A percentile compares a stretch with the other conserved stretches of the same genome.
Evolutionary conservation across 2,797 vertebrate genomes (phyloP).

Genomic region (Tinamus major): DNA sequence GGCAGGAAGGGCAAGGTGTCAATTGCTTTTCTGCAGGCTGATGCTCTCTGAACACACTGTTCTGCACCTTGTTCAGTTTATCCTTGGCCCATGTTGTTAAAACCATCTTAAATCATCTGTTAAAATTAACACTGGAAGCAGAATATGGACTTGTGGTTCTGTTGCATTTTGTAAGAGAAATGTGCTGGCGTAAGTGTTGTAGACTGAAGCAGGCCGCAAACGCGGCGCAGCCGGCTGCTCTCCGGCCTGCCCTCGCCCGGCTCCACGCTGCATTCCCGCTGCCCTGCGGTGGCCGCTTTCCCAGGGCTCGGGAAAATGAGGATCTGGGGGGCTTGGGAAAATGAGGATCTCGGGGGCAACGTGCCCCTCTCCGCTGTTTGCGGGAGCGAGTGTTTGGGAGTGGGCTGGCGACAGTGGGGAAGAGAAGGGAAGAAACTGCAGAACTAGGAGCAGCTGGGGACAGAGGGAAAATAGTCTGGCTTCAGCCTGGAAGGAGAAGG

Average conservation of each 20-base stretch:
- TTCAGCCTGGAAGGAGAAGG: neutral
- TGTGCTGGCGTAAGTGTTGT: neutral
- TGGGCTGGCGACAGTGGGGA: neutral
- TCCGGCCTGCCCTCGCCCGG: neutral
- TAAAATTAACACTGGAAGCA: neutral
- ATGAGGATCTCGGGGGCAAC: neutral
- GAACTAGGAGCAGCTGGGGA: neutral
- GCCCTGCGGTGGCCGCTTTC: neutral
- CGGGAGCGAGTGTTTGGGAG: neutral
- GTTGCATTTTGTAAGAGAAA: neutral
- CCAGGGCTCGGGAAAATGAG: neutral
- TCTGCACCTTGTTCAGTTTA: neutral
- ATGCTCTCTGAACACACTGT: neutral
- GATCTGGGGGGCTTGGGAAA: too few species aligned
- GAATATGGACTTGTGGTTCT: neutral
- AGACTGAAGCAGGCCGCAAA: neutral
- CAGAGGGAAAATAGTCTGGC: neutral
- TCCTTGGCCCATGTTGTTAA: neutral
- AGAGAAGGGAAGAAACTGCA: neutral
- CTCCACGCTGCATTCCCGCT: neutral
- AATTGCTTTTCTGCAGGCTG: neutral
- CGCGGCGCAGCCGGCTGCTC: neutral
- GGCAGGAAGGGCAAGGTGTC: neutral
- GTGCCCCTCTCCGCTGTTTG: neutral
- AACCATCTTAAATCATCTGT: neutral